These are phyloP conservation scores for Tanaodytes sp. DNA, from an alignment of 2,888 invertebrate species.

Conservation along the genomic window DNA sequence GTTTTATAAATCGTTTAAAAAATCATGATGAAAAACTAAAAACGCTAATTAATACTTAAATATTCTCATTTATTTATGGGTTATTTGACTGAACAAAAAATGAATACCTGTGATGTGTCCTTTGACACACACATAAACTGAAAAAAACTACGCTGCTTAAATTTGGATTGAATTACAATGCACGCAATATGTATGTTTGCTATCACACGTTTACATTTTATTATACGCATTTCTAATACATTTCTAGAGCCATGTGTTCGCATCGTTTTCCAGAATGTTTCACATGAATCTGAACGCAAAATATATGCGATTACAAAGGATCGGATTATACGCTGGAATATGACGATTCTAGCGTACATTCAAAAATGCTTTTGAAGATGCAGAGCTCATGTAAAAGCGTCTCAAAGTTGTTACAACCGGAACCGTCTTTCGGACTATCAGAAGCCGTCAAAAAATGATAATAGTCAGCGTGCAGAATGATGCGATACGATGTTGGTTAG, in stretches of 20 bases:
- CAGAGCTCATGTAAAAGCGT: slow-evolving; percentile 22
- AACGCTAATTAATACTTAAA: no score
- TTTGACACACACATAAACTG: no score
- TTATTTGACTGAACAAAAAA: no score
- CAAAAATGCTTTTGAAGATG: slow-evolving; percentile 21
- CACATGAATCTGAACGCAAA: slow-evolving; percentile 10
- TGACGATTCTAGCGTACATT: slow-evolving; percentile 17
- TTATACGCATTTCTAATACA: neutral
- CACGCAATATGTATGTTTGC: no score
- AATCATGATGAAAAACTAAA: no score
- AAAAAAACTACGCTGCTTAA: no score
- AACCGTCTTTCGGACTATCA: slow-evolving; percentile 28
- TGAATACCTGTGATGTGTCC: no score
- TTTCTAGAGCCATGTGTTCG: no score
- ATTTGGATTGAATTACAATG: no score
- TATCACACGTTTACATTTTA: no score
- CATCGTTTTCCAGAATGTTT: slow-evolving; percentile 9
- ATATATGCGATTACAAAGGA: slow-evolving; percentile 10
- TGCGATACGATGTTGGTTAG: slow-evolving; percentile 18
- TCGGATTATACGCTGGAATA: slow-evolving; percentile 17
- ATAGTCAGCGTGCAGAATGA: slow-evolving; percentile 25
- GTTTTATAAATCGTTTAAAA: no score
- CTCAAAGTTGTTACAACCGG: slow-evolving; percentile 26
- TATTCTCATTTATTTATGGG: no score
- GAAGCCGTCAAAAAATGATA: slow-evolving; percentile 31